phyloP scores from a whole-genome alignment of 1,140 invertebrate species.

The Phymorhynchus buccinoides region DNA sequence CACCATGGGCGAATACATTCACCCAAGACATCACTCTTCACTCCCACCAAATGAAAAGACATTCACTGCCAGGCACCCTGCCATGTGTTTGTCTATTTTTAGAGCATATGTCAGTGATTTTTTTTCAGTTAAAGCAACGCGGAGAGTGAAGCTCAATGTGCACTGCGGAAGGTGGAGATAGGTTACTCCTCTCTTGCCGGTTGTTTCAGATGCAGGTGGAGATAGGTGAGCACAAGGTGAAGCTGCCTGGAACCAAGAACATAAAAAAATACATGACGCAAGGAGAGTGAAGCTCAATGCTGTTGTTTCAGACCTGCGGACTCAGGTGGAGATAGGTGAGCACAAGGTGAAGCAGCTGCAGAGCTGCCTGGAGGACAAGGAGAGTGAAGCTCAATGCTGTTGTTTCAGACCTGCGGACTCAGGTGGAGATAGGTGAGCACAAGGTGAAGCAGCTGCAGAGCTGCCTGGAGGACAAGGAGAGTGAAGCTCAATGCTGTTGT shows the following conservation, averaged over 20 bases:
- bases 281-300: neutral
- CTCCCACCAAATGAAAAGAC: no score
- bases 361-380: conserved; percentile 66
- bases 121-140: no score
- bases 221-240: conserved; percentile 64
- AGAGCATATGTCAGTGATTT: no score
- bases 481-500: conserved; percentile 53
- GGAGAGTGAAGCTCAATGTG: no score
- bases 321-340: conserved; percentile 68
- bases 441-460: conserved; percentile 62
- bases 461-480: conserved; percentile 69
- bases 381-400: conserved; percentile 69
- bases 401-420: conserved; percentile 63
- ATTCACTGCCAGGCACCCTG: no score
- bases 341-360: conserved; percentile 65
- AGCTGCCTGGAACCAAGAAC: no score
- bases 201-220: conserved; percentile 67
- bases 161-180: no score
- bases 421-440: conserved; percentile 68
- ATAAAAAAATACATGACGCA: no score
- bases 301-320: conserved; percentile 62
- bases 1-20: no score
- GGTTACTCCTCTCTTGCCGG: no score
- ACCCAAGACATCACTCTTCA: no score
- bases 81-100: no score